Conservation (phyloP, 2,113 vertebrate species). For the Merops nubicus region DNA sequence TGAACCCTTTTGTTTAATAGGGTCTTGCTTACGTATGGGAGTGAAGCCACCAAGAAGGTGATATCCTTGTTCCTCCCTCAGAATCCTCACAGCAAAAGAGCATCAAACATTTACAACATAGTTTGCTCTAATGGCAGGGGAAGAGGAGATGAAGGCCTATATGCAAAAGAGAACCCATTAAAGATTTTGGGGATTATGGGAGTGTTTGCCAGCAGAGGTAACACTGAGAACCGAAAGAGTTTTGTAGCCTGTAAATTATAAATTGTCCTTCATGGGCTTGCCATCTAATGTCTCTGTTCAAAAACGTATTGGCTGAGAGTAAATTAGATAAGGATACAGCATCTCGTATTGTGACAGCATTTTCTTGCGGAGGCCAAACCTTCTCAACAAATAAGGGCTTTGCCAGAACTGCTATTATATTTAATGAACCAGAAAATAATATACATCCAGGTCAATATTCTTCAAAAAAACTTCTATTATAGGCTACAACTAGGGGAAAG, state of each 20-base stretch:
- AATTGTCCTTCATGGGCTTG: not conserved
- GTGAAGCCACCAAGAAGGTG: not conserved
- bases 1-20: not conserved
- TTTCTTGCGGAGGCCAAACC: not conserved
- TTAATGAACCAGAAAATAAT: slow-evolving; percentile 61
- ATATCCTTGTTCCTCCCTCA: not conserved
- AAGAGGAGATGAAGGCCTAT: not conserved
- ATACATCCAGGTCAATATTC: slow-evolving; percentile 16
- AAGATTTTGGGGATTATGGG: not conserved
- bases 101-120: not conserved
- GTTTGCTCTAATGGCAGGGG: not conserved
- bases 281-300: not conserved
- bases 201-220: not conserved
- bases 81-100: not conserved
- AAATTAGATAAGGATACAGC: slow-evolving; percentile 3
- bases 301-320: not conserved
- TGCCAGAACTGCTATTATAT: slow-evolving; percentile 52
- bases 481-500: slow-evolving; percentile 31
- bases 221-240: not conserved
- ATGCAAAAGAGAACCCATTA: not conserved
- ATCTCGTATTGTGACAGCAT: not conserved
- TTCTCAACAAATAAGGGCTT: slow-evolving; percentile 21
- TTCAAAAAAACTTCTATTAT: slow-evolving; percentile 13
- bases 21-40: not conserved
- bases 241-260: not conserved